Evolutionary conservation across 1,140 invertebrate species (phyloP).

Genomic region (Pogonus chalceus): DNA sequence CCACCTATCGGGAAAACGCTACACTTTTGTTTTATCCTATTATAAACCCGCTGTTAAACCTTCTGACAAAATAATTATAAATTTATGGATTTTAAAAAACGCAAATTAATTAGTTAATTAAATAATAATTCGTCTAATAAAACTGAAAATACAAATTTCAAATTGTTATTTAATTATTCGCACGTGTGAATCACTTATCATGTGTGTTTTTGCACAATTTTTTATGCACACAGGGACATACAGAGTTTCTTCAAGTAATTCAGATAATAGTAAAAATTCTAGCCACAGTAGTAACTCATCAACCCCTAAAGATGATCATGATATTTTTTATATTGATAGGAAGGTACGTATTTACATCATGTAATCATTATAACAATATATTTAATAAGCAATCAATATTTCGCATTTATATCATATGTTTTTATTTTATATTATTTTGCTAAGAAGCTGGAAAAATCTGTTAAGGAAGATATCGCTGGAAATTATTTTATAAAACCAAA

Average conservation of each 20-base stretch:
- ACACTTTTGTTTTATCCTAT: not conserved
- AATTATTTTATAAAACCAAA: slow-evolving; percentile 59
- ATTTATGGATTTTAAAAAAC: too few species aligned
- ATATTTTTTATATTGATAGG: not conserved
- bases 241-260: slow-evolving; percentile 19
- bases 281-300: slow-evolving; percentile 15
- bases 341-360: not conserved
- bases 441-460: slow-evolving; percentile 47
- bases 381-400: not conserved
- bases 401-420: not conserved
- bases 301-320: slow-evolving; percentile 7
- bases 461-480: slow-evolving; percentile 53
- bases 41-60: not conserved
- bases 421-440: slow-evolving; percentile 1
- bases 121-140: too few species aligned
- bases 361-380: not conserved
- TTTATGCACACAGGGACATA: slow-evolving; percentile 4
- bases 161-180: not conserved
- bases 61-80: too few species aligned
- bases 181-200: slow-evolving; percentile 1
- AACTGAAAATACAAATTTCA: not conserved
- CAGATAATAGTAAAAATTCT: slow-evolving; percentile 11
- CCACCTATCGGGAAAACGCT: not conserved
- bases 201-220: slow-evolving; percentile 9
- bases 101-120: too few species aligned